A percentile compares a stretch with the other conserved stretches of the same genome.
Conservation (phyloP, 2,113 vertebrate genomes). For the Apaloderma vittatum region DNA sequence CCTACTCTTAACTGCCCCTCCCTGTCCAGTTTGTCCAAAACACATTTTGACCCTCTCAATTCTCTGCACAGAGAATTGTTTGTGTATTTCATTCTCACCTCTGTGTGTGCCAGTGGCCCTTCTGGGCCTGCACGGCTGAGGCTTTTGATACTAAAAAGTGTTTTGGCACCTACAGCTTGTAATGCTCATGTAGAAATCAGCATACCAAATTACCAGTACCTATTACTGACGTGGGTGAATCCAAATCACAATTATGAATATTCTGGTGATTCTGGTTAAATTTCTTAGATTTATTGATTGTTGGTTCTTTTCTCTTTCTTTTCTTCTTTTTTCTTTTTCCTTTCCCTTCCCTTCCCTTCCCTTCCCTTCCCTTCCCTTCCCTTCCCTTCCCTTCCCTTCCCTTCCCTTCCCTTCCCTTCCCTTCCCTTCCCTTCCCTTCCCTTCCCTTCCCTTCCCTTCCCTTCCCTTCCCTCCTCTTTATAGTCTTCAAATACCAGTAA, state of each 20-base stretch:
- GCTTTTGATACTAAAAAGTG: background rate
- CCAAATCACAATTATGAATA: background rate
- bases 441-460: no score
- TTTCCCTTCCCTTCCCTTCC: no score
- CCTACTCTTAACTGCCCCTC: background rate
- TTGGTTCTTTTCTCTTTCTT: background rate
- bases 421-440: no score
- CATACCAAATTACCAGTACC: background rate
- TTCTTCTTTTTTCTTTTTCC: no score
- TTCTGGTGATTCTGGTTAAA: background rate
- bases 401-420: no score
- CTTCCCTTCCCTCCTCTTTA: background rate
- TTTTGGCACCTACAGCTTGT: background rate
- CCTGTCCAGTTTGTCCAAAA: background rate
- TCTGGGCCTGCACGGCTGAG: background rate
- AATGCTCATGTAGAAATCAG: background rate
- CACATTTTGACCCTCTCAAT: background rate
- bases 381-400: no score
- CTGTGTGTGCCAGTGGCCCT: background rate
- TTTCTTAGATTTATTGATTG: background rate
- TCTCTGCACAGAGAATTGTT: background rate
- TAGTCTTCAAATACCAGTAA: background rate
- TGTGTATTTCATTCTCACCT: background rate
- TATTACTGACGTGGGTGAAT: background rate
- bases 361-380: no score